phyloP scores from a whole-genome alignment of 2,113 vertebrate genomes.

The Gopherus evgoodei region DNA sequence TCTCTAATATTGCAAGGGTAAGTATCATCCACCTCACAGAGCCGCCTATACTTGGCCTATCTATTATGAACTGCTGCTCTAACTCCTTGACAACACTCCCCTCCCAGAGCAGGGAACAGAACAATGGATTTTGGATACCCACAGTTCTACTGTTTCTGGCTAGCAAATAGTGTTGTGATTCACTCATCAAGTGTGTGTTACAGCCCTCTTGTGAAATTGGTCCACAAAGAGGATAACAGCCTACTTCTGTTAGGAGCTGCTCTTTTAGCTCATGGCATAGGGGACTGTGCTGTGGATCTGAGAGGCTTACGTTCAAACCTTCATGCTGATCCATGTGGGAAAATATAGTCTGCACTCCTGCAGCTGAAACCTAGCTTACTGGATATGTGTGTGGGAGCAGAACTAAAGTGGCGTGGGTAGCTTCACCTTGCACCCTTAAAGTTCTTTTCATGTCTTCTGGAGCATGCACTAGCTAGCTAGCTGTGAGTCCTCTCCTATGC shows the following conservation, averaged over 20 bases:
- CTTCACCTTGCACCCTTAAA: too few species aligned
- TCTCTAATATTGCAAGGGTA: not conserved
- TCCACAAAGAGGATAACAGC: not conserved
- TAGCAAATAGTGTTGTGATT: not conserved
- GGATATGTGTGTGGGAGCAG: too few species aligned
- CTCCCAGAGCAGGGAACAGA: not conserved
- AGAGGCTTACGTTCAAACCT: not conserved
- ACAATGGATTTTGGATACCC: not conserved
- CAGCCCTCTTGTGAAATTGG: not conserved
- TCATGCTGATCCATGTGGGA: not conserved
- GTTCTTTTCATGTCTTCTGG: too few species aligned
- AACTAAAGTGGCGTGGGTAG: too few species aligned
- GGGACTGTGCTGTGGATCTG: not conserved
- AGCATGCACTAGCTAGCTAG: not conserved
- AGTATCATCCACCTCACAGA: not conserved
- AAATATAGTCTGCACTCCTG: not conserved
- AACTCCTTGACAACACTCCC: not conserved
- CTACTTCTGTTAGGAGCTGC: not conserved
- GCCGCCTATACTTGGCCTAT: not conserved
- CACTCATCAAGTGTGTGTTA: not conserved
- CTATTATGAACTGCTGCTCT: not conserved
- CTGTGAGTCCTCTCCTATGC: not conserved
- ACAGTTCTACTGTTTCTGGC: not conserved
- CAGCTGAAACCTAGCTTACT: not conserved
- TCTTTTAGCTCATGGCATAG: too few species aligned